Evolutionary conservation across 2,113 vertebrate species (phyloP).

Genomic region (Rhineura floridana): DNA sequence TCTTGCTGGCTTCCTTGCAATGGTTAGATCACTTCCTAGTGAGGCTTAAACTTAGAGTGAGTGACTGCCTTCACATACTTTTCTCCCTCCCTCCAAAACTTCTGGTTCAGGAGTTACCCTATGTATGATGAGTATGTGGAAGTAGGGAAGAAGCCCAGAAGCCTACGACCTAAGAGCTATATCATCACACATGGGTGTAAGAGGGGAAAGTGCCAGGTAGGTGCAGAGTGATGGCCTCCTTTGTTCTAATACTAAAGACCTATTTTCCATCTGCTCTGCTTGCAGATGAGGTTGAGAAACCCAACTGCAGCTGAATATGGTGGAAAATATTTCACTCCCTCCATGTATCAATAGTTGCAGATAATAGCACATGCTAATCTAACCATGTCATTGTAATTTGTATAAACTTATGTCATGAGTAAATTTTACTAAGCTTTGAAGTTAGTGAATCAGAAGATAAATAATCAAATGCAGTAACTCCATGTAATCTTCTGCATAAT

Average conservation of each 20-base stretch:
- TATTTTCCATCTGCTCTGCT: neutral
- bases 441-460: conserved; percentile 16
- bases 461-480: conserved; percentile 12
- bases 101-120: neutral
- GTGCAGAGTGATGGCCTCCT: neutral
- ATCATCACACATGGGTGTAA: neutral
- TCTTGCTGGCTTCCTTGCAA: neutral
- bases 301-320: neutral
- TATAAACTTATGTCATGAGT: neutral
- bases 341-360: neutral
- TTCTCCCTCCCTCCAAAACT: too few species aligned
- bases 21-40: neutral
- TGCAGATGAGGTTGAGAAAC: neutral
- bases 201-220: neutral
- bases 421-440: conserved; percentile 23
- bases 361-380: too few species aligned
- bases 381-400: neutral
- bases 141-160: neutral
- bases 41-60: neutral
- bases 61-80: neutral
- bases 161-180: neutral
- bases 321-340: neutral
- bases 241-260: neutral
- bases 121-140: neutral
- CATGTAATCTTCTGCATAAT: conserved; percentile 38